Conservation (phyloP, 2,888 invertebrate species). For the Drosophila imparisetae region DNA sequence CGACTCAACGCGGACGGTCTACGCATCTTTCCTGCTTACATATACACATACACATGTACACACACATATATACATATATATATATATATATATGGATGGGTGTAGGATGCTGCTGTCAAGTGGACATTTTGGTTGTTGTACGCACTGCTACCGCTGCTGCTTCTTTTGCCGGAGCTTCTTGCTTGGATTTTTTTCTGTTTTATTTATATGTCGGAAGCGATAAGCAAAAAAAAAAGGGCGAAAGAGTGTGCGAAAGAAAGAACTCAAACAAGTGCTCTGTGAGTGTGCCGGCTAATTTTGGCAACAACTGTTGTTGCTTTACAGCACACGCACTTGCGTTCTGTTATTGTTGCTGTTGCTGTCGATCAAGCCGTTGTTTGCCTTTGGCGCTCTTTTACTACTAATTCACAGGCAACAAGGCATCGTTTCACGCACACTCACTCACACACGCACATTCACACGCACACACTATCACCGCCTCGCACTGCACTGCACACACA, state of each 20-base stretch:
- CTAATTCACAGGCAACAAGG: constrained; percentile 32
- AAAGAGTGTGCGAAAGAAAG: constrained; percentile 1
- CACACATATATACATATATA: constrained; percentile 13
- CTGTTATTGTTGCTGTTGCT: constrained; percentile 28
- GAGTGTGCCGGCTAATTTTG: constrained; percentile 54
- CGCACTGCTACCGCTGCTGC: constrained; percentile 19
- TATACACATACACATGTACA: constrained; percentile 23
- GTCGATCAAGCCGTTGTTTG: constrained; percentile 38
- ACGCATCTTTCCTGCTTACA: constrained; percentile 75
- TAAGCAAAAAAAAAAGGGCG: constrained; percentile 13
- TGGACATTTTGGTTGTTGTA: constrained; percentile 53
- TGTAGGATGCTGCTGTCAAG: constrained; percentile 55
- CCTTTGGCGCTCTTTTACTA: constrained; percentile 63
- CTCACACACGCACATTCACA: background rate
- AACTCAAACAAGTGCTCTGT: constrained; percentile 58
- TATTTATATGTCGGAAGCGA: constrained; percentile 25
- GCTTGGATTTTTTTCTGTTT: constrained; percentile 25
- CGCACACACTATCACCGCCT: constrained; percentile 7
- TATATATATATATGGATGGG: constrained; percentile 17
- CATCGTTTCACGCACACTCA: constrained; percentile 10
- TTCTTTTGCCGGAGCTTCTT: constrained; percentile 13
- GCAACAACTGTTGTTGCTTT: constrained; percentile 33
- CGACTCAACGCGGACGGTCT: constrained; percentile 81
- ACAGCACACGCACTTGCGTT: constrained; percentile 40
- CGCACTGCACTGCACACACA: constrained; percentile 10